phyloP scores from a whole-genome alignment of 2,113 vertebrate species.

The Mormyrus lacerda region DNA sequence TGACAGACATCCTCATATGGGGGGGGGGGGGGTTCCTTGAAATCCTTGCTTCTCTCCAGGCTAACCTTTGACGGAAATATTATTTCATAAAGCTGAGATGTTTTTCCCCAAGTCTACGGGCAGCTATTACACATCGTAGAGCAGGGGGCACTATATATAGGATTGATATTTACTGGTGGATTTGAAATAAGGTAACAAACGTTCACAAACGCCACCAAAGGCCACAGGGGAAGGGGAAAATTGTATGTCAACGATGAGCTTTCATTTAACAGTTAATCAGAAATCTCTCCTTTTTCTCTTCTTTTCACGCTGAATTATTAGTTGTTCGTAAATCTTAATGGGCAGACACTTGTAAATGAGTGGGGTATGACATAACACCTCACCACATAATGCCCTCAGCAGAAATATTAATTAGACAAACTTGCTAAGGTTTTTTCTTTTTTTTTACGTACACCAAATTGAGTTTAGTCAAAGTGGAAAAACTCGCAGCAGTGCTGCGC shows the following conservation, averaged over 20 bases:
- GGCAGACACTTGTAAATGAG: constrained; percentile 5
- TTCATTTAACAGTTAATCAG: constrained; percentile 3
- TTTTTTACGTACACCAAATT: neutral
- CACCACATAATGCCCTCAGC: neutral
- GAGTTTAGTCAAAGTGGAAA: neutral
- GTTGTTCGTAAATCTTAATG: neutral
- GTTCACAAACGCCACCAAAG: neutral
- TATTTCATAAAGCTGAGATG: constrained; percentile 14
- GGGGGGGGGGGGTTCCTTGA: neutral
- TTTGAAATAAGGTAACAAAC: constrained; percentile 5
- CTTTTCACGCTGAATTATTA: constrained; percentile 16
- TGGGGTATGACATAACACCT: neutral
- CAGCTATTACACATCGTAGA: neutral
- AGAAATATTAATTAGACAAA: constrained; percentile 15
- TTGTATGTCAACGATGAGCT: constrained; percentile 4
- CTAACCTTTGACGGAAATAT: neutral
- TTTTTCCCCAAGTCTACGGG: constrained; percentile 4
- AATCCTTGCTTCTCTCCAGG: neutral
- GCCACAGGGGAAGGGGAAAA: neutral
- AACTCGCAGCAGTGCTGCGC: neutral
- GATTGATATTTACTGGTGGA: constrained; percentile 15
- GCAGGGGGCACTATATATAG: neutral
- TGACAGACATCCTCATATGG: neutral
- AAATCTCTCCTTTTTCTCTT: neutral
- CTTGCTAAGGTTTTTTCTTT: neutral